phyloP scores from a whole-genome alignment of 2,888 invertebrate species.

The Helleia helle region DNA sequence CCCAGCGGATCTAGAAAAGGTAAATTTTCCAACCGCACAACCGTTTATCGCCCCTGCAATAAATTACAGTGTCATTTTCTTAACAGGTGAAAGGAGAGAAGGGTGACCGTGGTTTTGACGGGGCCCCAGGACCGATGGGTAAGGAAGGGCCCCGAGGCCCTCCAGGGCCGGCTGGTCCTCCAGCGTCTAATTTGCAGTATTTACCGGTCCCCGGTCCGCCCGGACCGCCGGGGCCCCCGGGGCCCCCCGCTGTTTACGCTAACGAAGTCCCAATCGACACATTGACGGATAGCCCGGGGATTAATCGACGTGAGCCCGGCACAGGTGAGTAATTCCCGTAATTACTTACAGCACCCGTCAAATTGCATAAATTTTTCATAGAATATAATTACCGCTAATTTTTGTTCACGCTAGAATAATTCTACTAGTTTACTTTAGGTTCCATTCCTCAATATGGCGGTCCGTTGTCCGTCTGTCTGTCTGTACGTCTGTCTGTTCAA shows the following conservation, averaged over 20 bases:
- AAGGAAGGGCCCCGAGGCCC: constrained; percentile 76
- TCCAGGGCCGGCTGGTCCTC: constrained; percentile 65
- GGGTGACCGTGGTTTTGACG: constrained; percentile 81
- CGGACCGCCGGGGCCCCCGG: constrained; percentile 80
- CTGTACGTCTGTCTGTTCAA: too few relatives aligned
- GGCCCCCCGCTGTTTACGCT: constrained; percentile 31
- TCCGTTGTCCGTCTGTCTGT: too few relatives aligned
- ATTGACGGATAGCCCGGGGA: constrained; percentile 57
- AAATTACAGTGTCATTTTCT: constrained; percentile 20
- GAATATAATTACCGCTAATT: constrained; percentile 6
- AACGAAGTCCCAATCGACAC: constrained; percentile 49
- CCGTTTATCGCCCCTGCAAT: not conserved
- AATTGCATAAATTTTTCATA: not conserved
- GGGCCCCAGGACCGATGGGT: constrained; percentile 62
- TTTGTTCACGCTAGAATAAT: too few relatives aligned
- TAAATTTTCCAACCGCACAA: constrained; percentile 25
- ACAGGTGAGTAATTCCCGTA: constrained; percentile 31
- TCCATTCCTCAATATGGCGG: too few relatives aligned
- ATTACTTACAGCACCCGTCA: constrained; percentile 1
- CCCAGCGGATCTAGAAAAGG: constrained; percentile 53
- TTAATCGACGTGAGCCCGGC: constrained; percentile 45
- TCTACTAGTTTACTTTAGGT: too few relatives aligned
- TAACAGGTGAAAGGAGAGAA: constrained; percentile 75
- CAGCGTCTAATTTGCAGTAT: constrained; percentile 74
- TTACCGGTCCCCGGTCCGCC: constrained; percentile 84